Conservation (phyloP, 2,888 invertebrate species). For the Notodonta dromedarius region DNA sequence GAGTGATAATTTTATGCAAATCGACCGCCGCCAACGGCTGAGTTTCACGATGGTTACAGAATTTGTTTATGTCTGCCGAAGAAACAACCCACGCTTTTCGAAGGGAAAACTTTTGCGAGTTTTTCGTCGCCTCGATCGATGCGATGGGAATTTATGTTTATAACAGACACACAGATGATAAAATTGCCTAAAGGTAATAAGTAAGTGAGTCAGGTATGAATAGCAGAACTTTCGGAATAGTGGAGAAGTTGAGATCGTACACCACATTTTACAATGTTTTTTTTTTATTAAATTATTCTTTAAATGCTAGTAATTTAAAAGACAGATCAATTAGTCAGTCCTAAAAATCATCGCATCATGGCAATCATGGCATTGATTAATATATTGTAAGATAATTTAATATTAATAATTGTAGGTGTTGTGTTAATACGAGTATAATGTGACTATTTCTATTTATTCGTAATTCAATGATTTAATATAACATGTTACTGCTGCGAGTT, state of each 20-base stretch:
- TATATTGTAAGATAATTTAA: too few relatives aligned
- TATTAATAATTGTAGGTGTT: too few relatives aligned
- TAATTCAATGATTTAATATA: not conserved
- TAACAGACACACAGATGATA: not conserved
- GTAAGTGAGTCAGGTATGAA: too few relatives aligned
- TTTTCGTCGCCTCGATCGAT: constrained; percentile 46
- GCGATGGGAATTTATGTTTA: constrained; percentile 11
- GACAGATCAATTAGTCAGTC: too few relatives aligned
- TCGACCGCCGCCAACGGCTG: constrained; percentile 56
- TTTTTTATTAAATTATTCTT: too few relatives aligned
- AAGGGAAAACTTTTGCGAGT: constrained; percentile 29
- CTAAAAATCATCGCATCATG: too few relatives aligned
- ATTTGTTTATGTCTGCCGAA: constrained; percentile 71
- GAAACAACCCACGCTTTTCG: constrained; percentile 45
- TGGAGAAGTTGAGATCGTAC: too few relatives aligned
- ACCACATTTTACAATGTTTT: too few relatives aligned
- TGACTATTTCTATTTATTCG: not conserved
- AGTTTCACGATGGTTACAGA: constrained; percentile 58
- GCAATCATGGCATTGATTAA: too few relatives aligned
- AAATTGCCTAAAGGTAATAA: not conserved
- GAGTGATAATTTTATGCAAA: constrained; percentile 67
- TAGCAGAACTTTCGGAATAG: not conserved
- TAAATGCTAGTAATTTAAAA: too few relatives aligned
- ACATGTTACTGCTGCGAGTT: not conserved
- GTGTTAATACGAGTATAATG: too few relatives aligned